Evolutionary conservation across 2,113 vertebrate species (phyloP).

Genomic region (Todiramphus chloris): DNA sequence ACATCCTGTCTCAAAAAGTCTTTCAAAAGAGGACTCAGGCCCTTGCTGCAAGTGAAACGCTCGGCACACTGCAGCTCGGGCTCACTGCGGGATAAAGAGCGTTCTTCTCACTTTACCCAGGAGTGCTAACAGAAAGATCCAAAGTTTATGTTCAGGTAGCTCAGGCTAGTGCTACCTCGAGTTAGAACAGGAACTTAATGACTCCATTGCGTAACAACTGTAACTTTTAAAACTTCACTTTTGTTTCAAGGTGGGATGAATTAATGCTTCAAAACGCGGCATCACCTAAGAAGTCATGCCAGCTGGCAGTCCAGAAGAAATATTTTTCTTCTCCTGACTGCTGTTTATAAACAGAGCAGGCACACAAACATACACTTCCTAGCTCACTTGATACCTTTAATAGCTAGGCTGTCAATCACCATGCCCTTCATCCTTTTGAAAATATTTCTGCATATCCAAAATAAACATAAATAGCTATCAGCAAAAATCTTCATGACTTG

Average conservation of each 20-base stretch:
- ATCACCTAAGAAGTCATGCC: neutral
- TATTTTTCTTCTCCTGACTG: neutral
- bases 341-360: neutral
- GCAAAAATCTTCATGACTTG: neutral
- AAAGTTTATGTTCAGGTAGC: neutral
- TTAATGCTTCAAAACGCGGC: neutral
- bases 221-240: neutral
- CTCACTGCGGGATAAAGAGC: rapidly evolving
- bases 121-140: neutral
- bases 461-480: neutral
- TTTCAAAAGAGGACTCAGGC: neutral
- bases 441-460: neutral
- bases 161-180: neutral
- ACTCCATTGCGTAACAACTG: neutral
- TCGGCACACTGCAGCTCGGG: neutral
- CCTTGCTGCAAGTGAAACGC: neutral
- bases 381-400: neutral
- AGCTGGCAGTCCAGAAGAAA: neutral
- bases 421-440: neutral
- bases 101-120: neutral
- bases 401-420: neutral
- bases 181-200: neutral
- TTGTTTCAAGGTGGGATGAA: neutral
- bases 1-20: neutral
- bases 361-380: neutral